Evolutionary conservation across 2,888 invertebrate species (phyloP).

Genomic region (Eupithecia insigniata): DNA sequence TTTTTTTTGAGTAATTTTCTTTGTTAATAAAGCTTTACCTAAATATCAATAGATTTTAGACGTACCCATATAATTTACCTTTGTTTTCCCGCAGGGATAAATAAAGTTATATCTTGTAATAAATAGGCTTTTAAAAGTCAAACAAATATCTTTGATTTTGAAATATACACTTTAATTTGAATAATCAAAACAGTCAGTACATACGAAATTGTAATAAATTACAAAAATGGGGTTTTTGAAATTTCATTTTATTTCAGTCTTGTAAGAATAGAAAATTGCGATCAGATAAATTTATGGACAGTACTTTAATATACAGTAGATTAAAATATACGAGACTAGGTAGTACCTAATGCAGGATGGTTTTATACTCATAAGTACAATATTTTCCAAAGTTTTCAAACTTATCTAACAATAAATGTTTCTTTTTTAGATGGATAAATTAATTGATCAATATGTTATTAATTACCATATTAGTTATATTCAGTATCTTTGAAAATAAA

Average conservation of each 20-base stretch:
- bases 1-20: no score
- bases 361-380: background rate
- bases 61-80: background rate
- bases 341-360: background rate
- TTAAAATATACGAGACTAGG: slow-evolving; percentile 5
- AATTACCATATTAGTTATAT: background rate
- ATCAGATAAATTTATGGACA: slow-evolving; percentile 14
- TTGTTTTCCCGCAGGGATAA: background rate
- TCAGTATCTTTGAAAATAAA: background rate
- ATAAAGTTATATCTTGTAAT: background rate
- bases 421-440: background rate
- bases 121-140: background rate
- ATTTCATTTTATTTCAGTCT: slow-evolving; percentile 67
- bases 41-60: no score
- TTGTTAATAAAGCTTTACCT: no score
- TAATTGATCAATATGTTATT: background rate
- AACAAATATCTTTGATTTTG: slow-evolving; percentile 46
- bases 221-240: slow-evolving; percentile 58
- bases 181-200: slow-evolving; percentile 71
- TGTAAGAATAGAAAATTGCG: slow-evolving; percentile 60
- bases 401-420: background rate
- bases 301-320: slow-evolving; percentile 2
- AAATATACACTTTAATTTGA: slow-evolving; percentile 74
- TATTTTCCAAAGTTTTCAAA: background rate
- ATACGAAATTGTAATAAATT: slow-evolving; percentile 57